phyloP scores from a whole-genome alignment of 2,888 invertebrate genomes.

The Teinopalpus imperialis region DNA sequence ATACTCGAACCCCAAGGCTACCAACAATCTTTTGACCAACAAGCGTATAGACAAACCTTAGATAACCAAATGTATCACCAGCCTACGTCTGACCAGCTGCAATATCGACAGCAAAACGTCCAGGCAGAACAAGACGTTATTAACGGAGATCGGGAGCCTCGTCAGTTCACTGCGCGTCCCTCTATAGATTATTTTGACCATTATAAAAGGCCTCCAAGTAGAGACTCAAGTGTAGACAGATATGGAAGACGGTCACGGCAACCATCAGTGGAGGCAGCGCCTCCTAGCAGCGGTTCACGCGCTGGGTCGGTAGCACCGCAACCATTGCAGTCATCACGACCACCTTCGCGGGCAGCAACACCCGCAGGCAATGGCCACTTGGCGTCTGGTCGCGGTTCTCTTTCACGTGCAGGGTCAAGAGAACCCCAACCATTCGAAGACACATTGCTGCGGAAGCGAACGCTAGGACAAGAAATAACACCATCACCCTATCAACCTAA shows the following conservation, averaged over 20 bases:
- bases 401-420: slow-evolving; percentile 70
- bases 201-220: slow-evolving; percentile 94
- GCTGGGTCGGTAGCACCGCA: slow-evolving; percentile 89
- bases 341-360: slow-evolving; percentile 76
- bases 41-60: slow-evolving; percentile 47
- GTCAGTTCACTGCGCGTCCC: slow-evolving; percentile 63
- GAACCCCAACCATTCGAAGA: slow-evolving; percentile 90
- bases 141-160: slow-evolving; percentile 66
- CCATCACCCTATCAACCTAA: slow-evolving; percentile 94
- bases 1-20: slow-evolving; percentile 55
- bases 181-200: slow-evolving; percentile 97
- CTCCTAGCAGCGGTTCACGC: slow-evolving; percentile 82
- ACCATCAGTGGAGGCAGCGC: slow-evolving; percentile 86
- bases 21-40: slow-evolving; percentile 48
- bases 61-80: slow-evolving; percentile 53
- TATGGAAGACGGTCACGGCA: slow-evolving; percentile 90
- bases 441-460: slow-evolving; percentile 89
- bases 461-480: slow-evolving; percentile 93
- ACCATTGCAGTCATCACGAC: slow-evolving; percentile 86
- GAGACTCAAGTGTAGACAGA: slow-evolving; percentile 92
- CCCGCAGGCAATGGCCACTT: slow-evolving; percentile 85
- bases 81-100: slow-evolving; percentile 56
- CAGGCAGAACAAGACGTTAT: slow-evolving; percentile 66
- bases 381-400: slow-evolving; percentile 82
- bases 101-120: slow-evolving; percentile 60